Evolutionary conservation across 2,888 invertebrate genomes (phyloP).

Genomic region (Cynaeus angustus): DNA sequence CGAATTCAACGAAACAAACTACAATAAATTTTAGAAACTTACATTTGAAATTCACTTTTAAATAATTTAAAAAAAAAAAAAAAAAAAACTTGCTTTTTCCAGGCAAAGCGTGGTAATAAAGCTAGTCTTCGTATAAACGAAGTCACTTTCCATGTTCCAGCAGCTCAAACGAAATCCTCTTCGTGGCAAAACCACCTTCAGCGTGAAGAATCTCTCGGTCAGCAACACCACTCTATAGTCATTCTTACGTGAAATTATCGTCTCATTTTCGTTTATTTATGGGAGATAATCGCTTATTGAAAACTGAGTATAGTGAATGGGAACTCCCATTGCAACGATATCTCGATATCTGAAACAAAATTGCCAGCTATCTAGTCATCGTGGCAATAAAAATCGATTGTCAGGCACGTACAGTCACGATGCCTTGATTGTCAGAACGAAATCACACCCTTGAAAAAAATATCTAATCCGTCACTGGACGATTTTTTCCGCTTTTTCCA

Average conservation of each 20-base stretch:
- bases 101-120: too few relatives aligned
- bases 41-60: too few relatives aligned
- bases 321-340: conserved; percentile 19
- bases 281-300: conserved; percentile 54
- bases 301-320: conserved; percentile 47
- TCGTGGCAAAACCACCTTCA: not conserved
- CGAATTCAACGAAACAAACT: too few relatives aligned
- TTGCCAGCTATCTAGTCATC: conserved; percentile 38
- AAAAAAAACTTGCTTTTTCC: too few relatives aligned
- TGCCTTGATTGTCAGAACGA: not conserved
- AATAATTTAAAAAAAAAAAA: too few relatives aligned
- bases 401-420: conserved; percentile 33
- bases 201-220: not conserved
- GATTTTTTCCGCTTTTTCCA: too few relatives aligned
- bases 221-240: conserved; percentile 36
- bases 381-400: conserved; percentile 36
- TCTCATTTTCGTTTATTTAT: conserved; percentile 53
- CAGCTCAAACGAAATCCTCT: not conserved
- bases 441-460: not conserved
- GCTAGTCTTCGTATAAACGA: conserved; percentile 25
- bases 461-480: not conserved
- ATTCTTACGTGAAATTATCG: conserved; percentile 55
- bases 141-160: conserved; percentile 12
- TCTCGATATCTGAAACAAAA: conserved; percentile 38
- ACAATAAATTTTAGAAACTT: too few relatives aligned